Evolutionary conservation across 2,113 vertebrate species (phyloP).

Genomic region (Centropus unirufus): DNA sequence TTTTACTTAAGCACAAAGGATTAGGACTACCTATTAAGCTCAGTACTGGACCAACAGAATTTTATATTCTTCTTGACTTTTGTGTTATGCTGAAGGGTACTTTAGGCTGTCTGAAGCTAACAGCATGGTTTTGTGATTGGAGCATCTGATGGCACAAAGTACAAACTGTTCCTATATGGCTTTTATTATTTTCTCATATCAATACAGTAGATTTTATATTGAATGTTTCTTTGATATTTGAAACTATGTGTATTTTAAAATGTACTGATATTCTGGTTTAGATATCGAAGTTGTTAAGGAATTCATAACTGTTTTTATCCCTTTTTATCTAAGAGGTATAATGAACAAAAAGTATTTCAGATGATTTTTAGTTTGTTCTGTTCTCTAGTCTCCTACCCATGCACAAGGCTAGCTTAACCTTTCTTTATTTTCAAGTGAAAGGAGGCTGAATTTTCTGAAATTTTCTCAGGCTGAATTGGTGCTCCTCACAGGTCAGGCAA

Average conservation of each 20-base stretch:
- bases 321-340: neutral
- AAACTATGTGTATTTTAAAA: neutral
- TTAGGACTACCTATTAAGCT: neutral
- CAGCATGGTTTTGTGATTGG: neutral
- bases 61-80: slow-evolving; percentile 16
- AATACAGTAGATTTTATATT: neutral
- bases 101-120: neutral
- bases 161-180: neutral
- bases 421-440: neutral
- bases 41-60: neutral
- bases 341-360: neutral
- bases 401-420: neutral
- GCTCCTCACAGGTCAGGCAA: neutral
- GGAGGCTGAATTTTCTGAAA: no score
- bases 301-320: neutral
- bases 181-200: slow-evolving; percentile 10
- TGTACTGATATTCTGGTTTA: neutral
- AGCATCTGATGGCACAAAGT: neutral
- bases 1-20: neutral
- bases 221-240: neutral
- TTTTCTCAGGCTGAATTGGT: neutral
- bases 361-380: neutral
- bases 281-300: neutral
- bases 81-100: neutral
- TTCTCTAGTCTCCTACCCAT: neutral